phyloP scores from a whole-genome alignment of 1,140 invertebrate species.

The Solenopsis fugax region DNA sequence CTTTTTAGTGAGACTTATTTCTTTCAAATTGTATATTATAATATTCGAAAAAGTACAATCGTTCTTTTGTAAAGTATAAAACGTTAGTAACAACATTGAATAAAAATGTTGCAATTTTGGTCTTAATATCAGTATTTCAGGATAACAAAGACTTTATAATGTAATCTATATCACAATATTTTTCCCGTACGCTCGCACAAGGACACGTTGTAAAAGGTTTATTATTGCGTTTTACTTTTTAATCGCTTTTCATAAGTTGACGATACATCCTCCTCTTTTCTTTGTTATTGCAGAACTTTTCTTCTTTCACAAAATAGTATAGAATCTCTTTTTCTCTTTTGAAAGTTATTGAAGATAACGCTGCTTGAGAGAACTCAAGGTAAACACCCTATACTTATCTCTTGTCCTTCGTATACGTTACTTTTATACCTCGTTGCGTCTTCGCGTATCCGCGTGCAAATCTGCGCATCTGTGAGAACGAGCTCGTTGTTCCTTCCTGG shows the following conservation, averaged over 20 bases:
- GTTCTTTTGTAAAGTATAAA: background rate
- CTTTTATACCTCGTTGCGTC: conserved; percentile 10
- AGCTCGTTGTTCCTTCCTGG: background rate
- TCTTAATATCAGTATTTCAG: background rate
- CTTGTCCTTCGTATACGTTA: conserved; percentile 1
- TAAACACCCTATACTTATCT: background rate
- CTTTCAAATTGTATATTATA: background rate
- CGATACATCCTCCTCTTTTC: background rate
- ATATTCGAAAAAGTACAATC: background rate
- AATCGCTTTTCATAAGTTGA: background rate
- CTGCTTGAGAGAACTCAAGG: background rate
- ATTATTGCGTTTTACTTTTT: background rate
- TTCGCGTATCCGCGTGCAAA: background rate
- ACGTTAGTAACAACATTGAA: background rate
- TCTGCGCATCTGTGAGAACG: conserved; percentile 4
- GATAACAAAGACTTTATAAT: background rate
- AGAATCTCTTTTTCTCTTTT: background rate
- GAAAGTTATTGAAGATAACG: background rate
- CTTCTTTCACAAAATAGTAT: conserved; percentile 6
- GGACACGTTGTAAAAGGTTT: background rate
- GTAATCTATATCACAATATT: background rate
- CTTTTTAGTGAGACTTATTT: background rate
- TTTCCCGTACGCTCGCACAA: background rate
- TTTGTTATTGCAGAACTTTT: background rate
- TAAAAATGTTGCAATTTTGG: background rate